Conservation (phyloP, 2,888 invertebrate species). For the Plebejus melissa region DNA sequence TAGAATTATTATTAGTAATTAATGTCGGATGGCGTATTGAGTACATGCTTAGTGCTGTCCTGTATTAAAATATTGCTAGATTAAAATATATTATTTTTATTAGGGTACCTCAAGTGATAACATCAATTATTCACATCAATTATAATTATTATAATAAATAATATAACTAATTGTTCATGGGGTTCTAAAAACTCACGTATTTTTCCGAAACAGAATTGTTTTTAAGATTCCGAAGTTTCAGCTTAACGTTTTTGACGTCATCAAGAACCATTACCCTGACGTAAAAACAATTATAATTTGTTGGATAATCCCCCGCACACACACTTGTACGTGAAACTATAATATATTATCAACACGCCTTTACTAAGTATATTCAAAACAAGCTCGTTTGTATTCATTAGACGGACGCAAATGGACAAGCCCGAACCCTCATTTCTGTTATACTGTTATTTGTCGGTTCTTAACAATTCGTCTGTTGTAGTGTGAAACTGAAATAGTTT, state of each 20-base stretch:
- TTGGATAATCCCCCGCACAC: neutral
- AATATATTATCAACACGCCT: neutral
- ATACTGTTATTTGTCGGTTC: neutral
- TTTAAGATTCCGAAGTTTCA: too few relatives aligned
- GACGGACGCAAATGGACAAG: neutral
- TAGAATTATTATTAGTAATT: too few relatives aligned
- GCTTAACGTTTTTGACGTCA: neutral
- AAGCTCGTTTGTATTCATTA: neutral
- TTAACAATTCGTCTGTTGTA: neutral
- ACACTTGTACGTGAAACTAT: neutral
- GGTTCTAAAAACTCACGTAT: too few relatives aligned
- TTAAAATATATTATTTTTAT: too few relatives aligned
- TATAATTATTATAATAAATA: too few relatives aligned
- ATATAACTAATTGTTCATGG: too few relatives aligned
- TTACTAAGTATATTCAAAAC: constrained; percentile 3
- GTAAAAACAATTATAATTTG: neutral
- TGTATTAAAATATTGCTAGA: too few relatives aligned
- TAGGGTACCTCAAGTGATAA: too few relatives aligned
- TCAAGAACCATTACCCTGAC: neutral
- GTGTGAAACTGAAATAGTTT: neutral
- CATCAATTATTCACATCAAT: too few relatives aligned
- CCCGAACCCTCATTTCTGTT: neutral
- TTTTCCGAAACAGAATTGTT: too few relatives aligned
- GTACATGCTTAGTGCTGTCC: too few relatives aligned
- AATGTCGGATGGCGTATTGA: too few relatives aligned